A percentile compares a stretch with the other conserved stretches of the same genome.
Evolutionary conservation across 2,888 invertebrate species (phyloP).

Genomic region (Lasioglossum villosulum): DNA sequence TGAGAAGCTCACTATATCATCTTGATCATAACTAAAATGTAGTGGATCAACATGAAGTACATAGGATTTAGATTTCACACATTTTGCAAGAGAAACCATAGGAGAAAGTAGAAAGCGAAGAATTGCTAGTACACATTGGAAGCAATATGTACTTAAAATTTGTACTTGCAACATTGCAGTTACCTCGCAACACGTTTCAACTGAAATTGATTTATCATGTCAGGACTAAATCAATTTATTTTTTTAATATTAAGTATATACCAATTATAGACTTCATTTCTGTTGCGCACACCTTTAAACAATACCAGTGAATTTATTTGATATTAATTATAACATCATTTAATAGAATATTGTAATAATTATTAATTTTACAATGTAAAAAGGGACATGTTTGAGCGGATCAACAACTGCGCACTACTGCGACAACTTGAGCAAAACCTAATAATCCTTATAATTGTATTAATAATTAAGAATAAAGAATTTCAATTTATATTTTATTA

Average conservation of each 20-base stretch:
- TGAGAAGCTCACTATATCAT: background rate
- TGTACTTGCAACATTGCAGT: background rate
- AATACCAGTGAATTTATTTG: no score
- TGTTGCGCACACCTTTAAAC: no score
- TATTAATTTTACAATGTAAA: no score
- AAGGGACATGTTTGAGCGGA: no score
- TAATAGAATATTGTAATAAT: no score
- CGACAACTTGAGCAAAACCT: no score
- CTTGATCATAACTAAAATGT: background rate
- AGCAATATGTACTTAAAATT: constrained; percentile 23
- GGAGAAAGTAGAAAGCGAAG: constrained; percentile 53
- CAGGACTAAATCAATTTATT: background rate
- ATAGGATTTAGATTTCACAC: background rate
- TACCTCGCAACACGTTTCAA: background rate
- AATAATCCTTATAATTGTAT: no score
- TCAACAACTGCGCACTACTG: no score
- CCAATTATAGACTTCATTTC: background rate
- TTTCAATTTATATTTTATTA: no score
- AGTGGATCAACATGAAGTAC: background rate
- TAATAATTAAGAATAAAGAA: no score
- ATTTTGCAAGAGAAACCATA: constrained; percentile 46
- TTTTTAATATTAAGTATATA: background rate
- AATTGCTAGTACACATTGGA: constrained; percentile 4
- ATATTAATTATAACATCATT: no score
- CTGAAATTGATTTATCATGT: background rate